Evolutionary conservation across 1,140 invertebrate species (phyloP), one percentile per base, ranked within the genome.

Genomic region (Andrena cerasifolii): DNA sequence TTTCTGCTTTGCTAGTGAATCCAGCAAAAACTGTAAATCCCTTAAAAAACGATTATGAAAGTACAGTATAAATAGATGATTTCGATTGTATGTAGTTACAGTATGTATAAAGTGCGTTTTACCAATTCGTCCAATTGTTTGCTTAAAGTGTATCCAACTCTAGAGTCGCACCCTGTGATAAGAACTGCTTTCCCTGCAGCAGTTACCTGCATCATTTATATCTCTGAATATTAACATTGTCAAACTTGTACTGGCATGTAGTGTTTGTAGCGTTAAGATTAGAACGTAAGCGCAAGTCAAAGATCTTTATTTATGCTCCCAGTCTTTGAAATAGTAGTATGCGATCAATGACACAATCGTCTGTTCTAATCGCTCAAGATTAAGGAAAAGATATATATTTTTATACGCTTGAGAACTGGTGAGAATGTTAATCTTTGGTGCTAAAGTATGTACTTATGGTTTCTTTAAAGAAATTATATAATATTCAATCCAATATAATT

Each of bases 151-250:
- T 95, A 96, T 71, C 96, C 96, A 68, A 97, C 93, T 40, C 95
- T 95, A 33, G 95, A 95, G 91, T 97, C 97, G 92, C 96, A 97
- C 63, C 96, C 97, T n/a, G 97, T 97, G 73, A 98, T 94, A 28
- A 98, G 91, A 5, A 98, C 95, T 8, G 96, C 95, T 91, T 97
- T 97, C 58, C 96, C 96, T 28, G 95, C 94, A 24, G 95, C 94
- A 12, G 95, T 95, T 72, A 97, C 95, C 96, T 97, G 79, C 62
- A 83, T 43, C 56, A 81, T 70, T 77, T 63, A 71, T n/a, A 40
- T 26, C 26, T 49, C n/a, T 68, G 40, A 43, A 3, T 45, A 78
- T 61, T 45, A 58, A 40, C 18, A 61, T 65, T 43, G 2, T 49
- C 54, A 45, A 36, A 40, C 16, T 18, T 21, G 6, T n/a, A 53